A percentile compares a stretch with the other conserved stretches of the same genome.
phyloP scores from a whole-genome alignment of 1,140 invertebrate species.

The Pogonus chalceus region DNA sequence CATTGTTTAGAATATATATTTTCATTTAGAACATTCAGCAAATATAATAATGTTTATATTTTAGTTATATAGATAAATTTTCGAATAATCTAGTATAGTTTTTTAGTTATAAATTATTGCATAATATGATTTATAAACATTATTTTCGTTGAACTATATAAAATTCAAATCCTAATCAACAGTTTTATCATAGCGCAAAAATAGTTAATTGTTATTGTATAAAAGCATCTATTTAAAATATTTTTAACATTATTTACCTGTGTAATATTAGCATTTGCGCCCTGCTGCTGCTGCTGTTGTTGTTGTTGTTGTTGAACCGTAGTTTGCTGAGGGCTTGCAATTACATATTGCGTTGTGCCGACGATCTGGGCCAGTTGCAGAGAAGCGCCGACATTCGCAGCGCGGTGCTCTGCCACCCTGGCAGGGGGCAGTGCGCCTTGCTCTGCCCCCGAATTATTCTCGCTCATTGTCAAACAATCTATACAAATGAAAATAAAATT shows the following conservation, averaged over 20 bases:
- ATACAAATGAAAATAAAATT: constrained; percentile 15
- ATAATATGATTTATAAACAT: too few species aligned
- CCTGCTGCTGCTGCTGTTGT: too few species aligned
- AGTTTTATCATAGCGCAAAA: background rate
- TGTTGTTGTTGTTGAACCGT: too few species aligned
- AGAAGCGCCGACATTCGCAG: constrained; percentile 24
- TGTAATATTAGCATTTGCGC: constrained; percentile 5
- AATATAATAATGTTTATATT: too few species aligned
- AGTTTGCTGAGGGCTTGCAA: constrained; percentile 24
- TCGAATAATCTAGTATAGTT: too few species aligned
- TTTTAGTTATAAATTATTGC: too few species aligned
- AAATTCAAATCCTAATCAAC: background rate
- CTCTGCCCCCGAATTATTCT: constrained; percentile 34
- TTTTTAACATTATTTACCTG: constrained; percentile 20
- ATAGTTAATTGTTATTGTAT: background rate
- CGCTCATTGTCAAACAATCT: constrained; percentile 32
- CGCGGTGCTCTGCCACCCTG: constrained; percentile 24
- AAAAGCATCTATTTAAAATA: too few species aligned
- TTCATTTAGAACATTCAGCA: too few species aligned
- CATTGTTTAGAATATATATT: too few species aligned
- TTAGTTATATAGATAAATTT: too few species aligned
- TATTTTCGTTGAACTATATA: too few species aligned
- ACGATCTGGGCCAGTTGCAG: constrained; percentile 30
- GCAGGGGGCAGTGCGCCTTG: constrained; percentile 34
- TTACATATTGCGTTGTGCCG: constrained; percentile 28